phyloP scores from a whole-genome alignment of 1,140 invertebrate genomes.

The Rhagoletis zephyria region DNA sequence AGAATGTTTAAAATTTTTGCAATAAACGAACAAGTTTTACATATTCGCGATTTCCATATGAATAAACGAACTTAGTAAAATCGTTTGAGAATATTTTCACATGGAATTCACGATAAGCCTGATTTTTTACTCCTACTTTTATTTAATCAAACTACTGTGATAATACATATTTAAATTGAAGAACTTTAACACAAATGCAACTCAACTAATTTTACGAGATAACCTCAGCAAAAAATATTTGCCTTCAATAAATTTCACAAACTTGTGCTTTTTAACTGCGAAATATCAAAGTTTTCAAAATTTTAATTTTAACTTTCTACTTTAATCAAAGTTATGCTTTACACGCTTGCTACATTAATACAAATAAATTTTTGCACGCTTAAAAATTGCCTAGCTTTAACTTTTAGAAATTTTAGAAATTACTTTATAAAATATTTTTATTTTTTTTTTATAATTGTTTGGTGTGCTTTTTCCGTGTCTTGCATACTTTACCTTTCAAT shows the following conservation, averaged over 20 bases:
- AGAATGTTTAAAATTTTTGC: neutral
- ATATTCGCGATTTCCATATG: too few relatives aligned
- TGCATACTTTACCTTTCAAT: slow-evolving; percentile 89
- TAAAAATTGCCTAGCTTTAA: neutral
- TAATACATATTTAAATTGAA: slow-evolving; percentile 15
- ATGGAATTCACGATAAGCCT: too few relatives aligned
- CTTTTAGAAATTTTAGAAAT: neutral
- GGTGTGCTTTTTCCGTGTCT: slow-evolving; percentile 41
- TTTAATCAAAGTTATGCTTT: too few relatives aligned
- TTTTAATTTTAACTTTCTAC: too few relatives aligned
- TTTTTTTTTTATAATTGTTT: slow-evolving; percentile 34
- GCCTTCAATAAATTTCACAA: neutral
- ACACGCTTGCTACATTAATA: too few relatives aligned
- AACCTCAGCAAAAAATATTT: neutral
- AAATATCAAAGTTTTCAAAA: too few relatives aligned
- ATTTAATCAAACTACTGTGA: too few relatives aligned
- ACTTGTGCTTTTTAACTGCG: neutral
- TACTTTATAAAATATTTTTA: slow-evolving; percentile 10
- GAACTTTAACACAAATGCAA: slow-evolving; percentile 21
- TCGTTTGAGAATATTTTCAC: too few relatives aligned
- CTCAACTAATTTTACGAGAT: neutral
- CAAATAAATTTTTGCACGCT: too few relatives aligned
- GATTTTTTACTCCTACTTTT: too few relatives aligned
- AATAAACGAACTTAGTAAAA: too few relatives aligned
- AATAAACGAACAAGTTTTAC: neutral